These are phyloP conservation scores for Autographa pulchrina DNA, from an alignment of 2,888 invertebrate genomes.

Conservation along the genomic window DNA sequence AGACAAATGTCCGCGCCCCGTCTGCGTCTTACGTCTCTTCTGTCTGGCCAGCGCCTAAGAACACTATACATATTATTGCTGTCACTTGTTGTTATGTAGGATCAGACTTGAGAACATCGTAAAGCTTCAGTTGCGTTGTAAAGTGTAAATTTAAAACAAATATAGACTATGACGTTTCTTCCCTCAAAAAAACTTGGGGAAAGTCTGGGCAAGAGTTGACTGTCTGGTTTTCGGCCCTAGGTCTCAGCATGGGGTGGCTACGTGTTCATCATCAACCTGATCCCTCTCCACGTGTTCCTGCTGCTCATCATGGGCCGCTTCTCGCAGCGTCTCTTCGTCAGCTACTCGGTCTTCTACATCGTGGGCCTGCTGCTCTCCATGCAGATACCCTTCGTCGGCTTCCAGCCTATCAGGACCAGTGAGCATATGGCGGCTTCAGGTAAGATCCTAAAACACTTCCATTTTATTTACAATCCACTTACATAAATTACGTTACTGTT, in stretches of 20 bases:
- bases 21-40: too few relatives aligned
- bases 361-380: slow-evolving; percentile 98
- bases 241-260: slow-evolving; percentile 99
- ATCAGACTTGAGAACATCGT: too few relatives aligned
- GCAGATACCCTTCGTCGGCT: slow-evolving; percentile 99
- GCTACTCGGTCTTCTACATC: slow-evolving; percentile 99
- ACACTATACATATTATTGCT: too few relatives aligned
- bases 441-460: slow-evolving; percentile 67
- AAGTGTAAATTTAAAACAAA: too few relatives aligned
- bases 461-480: too few relatives aligned
- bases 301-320: slow-evolving; percentile 98
- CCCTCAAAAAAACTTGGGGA: too few relatives aligned
- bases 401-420: slow-evolving; percentile 99
- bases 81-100: too few relatives aligned
- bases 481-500: too few relatives aligned
- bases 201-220: neutral
- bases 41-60: too few relatives aligned
- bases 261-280: slow-evolving; percentile 99
- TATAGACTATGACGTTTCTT: too few relatives aligned
- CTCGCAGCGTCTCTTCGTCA: slow-evolving; percentile 97
- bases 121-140: too few relatives aligned
- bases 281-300: slow-evolving; percentile 99
- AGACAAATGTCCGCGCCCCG: too few relatives aligned
- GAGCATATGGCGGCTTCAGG: slow-evolving; percentile 99
- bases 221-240: slow-evolving; percentile 79